Percentiles rank a stretch among this genome's conserved stretches.
Evolutionary conservation across 2,888 invertebrate species (phyloP).

Genomic region (Habroteleia sp.): DNA sequence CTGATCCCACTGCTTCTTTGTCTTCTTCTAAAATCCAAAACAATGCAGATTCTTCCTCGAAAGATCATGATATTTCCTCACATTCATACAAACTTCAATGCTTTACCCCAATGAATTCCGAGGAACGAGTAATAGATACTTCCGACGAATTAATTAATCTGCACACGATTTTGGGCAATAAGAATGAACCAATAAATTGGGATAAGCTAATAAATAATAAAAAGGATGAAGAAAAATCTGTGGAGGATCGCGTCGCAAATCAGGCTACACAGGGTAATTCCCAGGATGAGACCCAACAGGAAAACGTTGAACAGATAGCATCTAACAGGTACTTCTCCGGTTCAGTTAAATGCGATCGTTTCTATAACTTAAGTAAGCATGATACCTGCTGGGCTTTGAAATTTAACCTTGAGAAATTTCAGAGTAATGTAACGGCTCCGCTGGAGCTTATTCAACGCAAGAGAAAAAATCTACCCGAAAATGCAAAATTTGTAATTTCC

Average conservation of each 20-base stretch:
- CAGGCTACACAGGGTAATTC: slow-evolving; percentile 1
- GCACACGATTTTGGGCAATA: slow-evolving; percentile 8
- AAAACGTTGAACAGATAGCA: neutral
- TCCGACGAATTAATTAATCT: slow-evolving; percentile 5
- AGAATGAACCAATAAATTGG: slow-evolving; percentile 26
- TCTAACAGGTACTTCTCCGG: slow-evolving; percentile 9
- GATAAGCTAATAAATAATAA: neutral
- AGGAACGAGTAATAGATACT: neutral
- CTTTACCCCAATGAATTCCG: neutral
- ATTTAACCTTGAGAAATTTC: slow-evolving; percentile 24
- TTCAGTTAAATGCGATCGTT: slow-evolving; percentile 14
- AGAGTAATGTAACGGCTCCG: slow-evolving; percentile 4
- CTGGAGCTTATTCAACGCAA: neutral
- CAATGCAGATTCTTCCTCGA: neutral
- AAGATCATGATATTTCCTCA: neutral
- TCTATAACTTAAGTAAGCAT: slow-evolving; percentile 10
- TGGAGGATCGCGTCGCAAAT: neutral
- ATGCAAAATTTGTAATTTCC: neutral
- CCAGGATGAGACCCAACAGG: neutral
- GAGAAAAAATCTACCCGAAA: neutral
- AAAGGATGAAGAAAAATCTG: neutral
- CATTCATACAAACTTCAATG: neutral
- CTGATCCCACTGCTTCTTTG: too few species aligned
- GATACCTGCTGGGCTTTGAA: slow-evolving; percentile 20
- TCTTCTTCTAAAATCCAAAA: neutral